Base-by-base conservation (phyloP, 2,888 invertebrate genomes). In the Neuroscelio doddi region DNA sequence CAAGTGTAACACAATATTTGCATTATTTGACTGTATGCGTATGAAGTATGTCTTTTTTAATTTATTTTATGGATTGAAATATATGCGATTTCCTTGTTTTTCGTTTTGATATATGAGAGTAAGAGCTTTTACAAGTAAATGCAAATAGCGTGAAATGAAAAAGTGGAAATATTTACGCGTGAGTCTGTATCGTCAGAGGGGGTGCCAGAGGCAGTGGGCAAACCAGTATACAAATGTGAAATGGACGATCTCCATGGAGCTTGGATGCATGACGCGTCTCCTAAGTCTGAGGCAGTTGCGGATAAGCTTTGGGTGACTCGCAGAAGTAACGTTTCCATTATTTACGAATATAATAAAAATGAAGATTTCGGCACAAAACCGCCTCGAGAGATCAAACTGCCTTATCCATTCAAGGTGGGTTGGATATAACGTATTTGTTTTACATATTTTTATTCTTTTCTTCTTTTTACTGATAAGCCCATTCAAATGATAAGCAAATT, bases 141-240 rank as follows among this genome's bases (percentile, higher is more conserved):
- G 36, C 36, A 12, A 36, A 36, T 9, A 30, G 10, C 9, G 21
- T 21, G 3, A 5, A 21, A 21, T 21, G 21, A 21, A 21, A 21
- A 21, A 21, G 21, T 21, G n/a, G 12, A n/a, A 21, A 34, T 42
- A 32, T 32, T 24, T 47, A 59, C 53, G 36, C 41, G 21, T 50
- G 39, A 64, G 39, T 55, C 41, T 49, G 57, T 38, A 67, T 50
- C 69, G 76, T 12, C 85, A 94, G 97, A 93, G 83, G 96, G 96
- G 78, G 90, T 93, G 64, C 87, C 97, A 9, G 95, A 95, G 78
- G 94, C 94, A 0, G 94, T 98, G 42, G 97, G 97, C 0, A 97
- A 96, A 78, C 96, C 97, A 0, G 94, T 97, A 0, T 96, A 93
- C 81, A 92, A 95, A 80, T 90, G 93, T 26, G 91, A 88, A 68